Percentiles rank a stretch among this genome's conserved stretches.
phyloP scores from a whole-genome alignment of 2,113 vertebrate genomes.

The Lagopus muta region DNA sequence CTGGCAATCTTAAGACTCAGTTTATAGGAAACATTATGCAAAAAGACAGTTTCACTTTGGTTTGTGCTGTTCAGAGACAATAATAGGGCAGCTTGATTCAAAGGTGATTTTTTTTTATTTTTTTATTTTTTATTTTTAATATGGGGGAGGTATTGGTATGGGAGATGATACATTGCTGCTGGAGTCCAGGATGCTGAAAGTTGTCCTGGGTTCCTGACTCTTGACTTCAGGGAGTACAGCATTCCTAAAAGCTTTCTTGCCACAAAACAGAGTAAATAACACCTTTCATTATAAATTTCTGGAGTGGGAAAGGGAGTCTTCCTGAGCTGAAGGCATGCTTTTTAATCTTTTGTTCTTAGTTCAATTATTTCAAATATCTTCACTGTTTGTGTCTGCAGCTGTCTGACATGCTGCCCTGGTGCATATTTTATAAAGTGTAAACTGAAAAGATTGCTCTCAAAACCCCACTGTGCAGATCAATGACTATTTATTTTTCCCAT shows the following conservation, averaged over 20 bases:
- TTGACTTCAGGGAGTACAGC: background rate
- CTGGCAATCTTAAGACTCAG: background rate
- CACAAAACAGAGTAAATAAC: constrained; percentile 41
- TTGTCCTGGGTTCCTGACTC: background rate
- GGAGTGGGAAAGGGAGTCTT: constrained; percentile 41
- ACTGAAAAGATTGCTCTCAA: constrained; percentile 55
- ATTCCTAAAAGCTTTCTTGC: constrained; percentile 41
- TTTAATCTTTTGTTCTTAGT: constrained; percentile 64
- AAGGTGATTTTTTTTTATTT: background rate
- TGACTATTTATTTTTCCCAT: constrained; percentile 44
- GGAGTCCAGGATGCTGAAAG: background rate
- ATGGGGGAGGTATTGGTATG: background rate
- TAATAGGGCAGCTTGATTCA: background rate
- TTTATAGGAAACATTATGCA: background rate
- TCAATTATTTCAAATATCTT: constrained; percentile 61
- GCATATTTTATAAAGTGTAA: constrained; percentile 65
- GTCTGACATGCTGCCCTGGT: constrained; percentile 13
- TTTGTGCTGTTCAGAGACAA: background rate
- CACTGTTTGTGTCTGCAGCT: constrained; percentile 56
- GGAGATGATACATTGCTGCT: background rate
- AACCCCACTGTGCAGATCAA: constrained; percentile 63
- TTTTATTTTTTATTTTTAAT: background rate
- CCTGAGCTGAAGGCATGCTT: constrained; percentile 40
- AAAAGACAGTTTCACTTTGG: background rate
- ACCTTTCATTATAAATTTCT: constrained; percentile 40